These are phyloP conservation scores for Micrastur ruficollis DNA, from an alignment of 2,797 vertebrate genomes.

Conservation along the genomic window DNA sequence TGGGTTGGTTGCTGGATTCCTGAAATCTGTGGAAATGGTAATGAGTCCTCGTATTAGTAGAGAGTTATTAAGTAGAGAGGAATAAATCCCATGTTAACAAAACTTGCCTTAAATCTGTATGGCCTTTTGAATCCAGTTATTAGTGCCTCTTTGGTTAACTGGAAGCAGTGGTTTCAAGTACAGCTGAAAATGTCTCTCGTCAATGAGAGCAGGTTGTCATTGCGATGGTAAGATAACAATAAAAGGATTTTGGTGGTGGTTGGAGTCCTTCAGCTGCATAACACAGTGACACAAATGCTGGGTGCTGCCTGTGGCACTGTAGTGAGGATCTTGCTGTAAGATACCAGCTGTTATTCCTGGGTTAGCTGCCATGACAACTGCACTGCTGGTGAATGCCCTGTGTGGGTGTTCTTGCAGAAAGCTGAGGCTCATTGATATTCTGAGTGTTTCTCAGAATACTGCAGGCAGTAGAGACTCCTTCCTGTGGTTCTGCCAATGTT, in stretches of 20 bases:
- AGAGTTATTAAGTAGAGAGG: background rate
- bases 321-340: slow-evolving; percentile 8
- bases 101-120: background rate
- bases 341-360: slow-evolving; percentile 29
- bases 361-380: slow-evolving; percentile 72
- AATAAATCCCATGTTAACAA: background rate
- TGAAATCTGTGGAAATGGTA: background rate
- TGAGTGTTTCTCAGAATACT: slow-evolving; percentile 21
- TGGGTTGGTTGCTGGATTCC: background rate
- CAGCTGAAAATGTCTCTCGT: background rate
- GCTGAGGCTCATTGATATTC: slow-evolving; percentile 59
- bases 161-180: background rate
- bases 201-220: background rate
- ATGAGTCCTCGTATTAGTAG: background rate
- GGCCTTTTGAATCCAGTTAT: background rate
- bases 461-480: background rate
- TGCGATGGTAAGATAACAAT: background rate
- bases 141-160: background rate
- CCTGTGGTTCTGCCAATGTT: slow-evolving; percentile 16
- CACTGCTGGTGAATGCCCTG: background rate
- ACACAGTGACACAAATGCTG: background rate
- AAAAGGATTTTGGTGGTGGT: background rate
- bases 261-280: background rate
- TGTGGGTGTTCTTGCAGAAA: slow-evolving; percentile 17
- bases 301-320: background rate